phyloP scores from a whole-genome alignment of 2,797 vertebrate genomes.

The Echiichthys vipera region DNA sequence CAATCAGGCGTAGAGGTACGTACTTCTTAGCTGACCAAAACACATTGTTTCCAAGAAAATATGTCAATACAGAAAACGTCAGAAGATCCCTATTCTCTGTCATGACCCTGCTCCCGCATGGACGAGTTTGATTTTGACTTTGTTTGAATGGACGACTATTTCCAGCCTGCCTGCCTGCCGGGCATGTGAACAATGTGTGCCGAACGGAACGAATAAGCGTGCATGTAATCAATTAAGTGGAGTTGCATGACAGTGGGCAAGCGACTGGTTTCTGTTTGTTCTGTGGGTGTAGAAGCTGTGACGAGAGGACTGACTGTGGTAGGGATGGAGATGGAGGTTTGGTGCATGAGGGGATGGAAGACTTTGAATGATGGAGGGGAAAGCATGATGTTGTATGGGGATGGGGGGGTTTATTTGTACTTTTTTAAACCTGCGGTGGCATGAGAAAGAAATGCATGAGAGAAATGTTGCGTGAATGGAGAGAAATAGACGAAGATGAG shows the following conservation, averaged over 20 bases:
- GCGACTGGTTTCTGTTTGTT: slow-evolving; percentile 61
- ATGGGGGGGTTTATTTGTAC: neutral
- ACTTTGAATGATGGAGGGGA: slow-evolving; percentile 33
- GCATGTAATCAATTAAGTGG: slow-evolving; percentile 72
- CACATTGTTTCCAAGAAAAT: neutral
- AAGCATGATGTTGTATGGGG: slow-evolving; percentile 53
- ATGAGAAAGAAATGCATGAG: slow-evolving; percentile 68
- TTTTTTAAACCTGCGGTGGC: slow-evolving; percentile 35
- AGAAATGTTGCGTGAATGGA: slow-evolving; percentile 4
- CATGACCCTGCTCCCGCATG: slow-evolving; percentile 74
- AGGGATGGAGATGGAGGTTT: slow-evolving; percentile 24
- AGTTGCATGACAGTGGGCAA: slow-evolving; percentile 78
- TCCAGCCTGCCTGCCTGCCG: slow-evolving; percentile 69
- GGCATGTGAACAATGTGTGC: slow-evolving; percentile 58
- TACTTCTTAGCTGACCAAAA: slow-evolving; percentile 10
- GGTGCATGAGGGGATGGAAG: slow-evolving; percentile 62
- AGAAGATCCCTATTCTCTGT: slow-evolving; percentile 54
- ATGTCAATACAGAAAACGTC: neutral
- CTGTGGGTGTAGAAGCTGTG: slow-evolving; percentile 54
- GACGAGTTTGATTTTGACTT: slow-evolving; percentile 63
- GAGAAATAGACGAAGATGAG: neutral
- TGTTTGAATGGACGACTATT: slow-evolving; percentile 52
- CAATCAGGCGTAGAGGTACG: slow-evolving; percentile 65
- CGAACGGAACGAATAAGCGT: slow-evolving; percentile 55
- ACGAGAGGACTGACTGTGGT: slow-evolving; percentile 23